These are phyloP conservation scores for Phenganax subtilis DNA, from an alignment of 92 coral and sea anemone genomes.

Conservation along the genomic window DNA sequence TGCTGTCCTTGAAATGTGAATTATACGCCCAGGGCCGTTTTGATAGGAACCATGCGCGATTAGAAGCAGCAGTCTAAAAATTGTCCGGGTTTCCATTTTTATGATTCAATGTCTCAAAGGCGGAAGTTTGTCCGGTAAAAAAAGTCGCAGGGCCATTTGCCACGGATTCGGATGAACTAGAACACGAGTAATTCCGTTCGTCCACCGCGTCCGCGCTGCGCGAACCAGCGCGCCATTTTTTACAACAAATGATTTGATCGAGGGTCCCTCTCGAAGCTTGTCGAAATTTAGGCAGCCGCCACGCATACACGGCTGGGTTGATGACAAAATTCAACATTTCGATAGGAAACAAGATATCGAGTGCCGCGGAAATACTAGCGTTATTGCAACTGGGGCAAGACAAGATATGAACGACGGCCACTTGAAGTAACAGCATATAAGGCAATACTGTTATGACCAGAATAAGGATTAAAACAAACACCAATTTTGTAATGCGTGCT, in stretches of 20 bases:
- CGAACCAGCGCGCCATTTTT: neutral
- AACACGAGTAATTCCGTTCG: neutral
- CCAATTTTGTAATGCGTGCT: constrained; percentile 31
- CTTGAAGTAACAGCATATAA: constrained; percentile 16
- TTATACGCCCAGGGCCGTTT: no score
- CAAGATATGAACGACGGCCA: neutral
- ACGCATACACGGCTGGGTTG: constrained; percentile 24
- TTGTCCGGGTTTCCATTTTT: constrained; percentile 8
- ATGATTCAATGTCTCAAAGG: constrained; percentile 16
- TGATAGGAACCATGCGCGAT: no score
- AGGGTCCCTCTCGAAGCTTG: constrained; percentile 32
- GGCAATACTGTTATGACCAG: constrained; percentile 23
- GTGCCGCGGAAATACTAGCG: neutral
- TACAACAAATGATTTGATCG: constrained; percentile 18
- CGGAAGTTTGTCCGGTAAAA: constrained; percentile 25
- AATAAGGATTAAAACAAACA: constrained; percentile 21
- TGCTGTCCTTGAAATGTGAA: no score
- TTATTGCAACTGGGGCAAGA: constrained; percentile 3
- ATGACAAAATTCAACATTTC: constrained; percentile 33
- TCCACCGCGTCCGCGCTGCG: no score
- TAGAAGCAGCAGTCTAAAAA: neutral
- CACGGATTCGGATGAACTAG: constrained; percentile 19
- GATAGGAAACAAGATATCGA: constrained; percentile 4
- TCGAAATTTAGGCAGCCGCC: constrained; percentile 39
- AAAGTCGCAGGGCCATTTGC: constrained; percentile 17